These are phyloP conservation scores for Hofmannophila pseudospretella DNA, from an alignment of 2,888 invertebrate species.

Conservation along the genomic window DNA sequence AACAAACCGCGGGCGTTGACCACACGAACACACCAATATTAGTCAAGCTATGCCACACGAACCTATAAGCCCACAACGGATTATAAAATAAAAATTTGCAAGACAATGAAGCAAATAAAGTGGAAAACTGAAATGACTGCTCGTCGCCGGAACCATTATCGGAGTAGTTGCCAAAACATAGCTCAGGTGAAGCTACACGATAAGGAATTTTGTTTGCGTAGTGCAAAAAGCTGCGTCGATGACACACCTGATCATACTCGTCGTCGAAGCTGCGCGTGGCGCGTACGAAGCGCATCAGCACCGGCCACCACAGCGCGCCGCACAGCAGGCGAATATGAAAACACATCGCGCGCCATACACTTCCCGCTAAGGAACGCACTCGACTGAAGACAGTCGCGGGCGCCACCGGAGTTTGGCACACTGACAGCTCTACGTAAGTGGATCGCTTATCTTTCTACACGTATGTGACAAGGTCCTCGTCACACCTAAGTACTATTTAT, in stretches of 20 bases:
- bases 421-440: constrained; percentile 59
- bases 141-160: constrained; percentile 42
- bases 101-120: constrained; percentile 52
- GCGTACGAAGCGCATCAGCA: constrained; percentile 66
- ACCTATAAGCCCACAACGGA: constrained; percentile 56
- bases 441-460: constrained; percentile 57
- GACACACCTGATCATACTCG: constrained; percentile 74
- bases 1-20: constrained; percentile 29
- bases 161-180: constrained; percentile 47
- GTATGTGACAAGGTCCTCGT: constrained; percentile 43
- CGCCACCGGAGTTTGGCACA: constrained; percentile 65
- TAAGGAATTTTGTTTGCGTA: constrained; percentile 37
- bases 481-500: constrained; percentile 18
- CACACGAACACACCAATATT: constrained; percentile 45
- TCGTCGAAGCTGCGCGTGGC: constrained; percentile 63
- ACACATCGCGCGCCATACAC: constrained; percentile 76
- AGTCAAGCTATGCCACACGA: constrained; percentile 51
- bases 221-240: constrained; percentile 54
- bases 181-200: constrained; percentile 58
- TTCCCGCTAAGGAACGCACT: constrained; percentile 70
- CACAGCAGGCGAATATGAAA: constrained; percentile 72
- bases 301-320: constrained; percentile 73
- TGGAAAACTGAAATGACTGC: constrained; percentile 58
- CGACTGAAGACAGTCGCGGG: constrained; percentile 69
- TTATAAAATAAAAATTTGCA: constrained; percentile 39